A percentile compares a stretch with the other conserved stretches of the same genome.
Evolutionary conservation across 1,140 invertebrate genomes (phyloP).

Genomic region (Ceratosolen fusciceps): DNA sequence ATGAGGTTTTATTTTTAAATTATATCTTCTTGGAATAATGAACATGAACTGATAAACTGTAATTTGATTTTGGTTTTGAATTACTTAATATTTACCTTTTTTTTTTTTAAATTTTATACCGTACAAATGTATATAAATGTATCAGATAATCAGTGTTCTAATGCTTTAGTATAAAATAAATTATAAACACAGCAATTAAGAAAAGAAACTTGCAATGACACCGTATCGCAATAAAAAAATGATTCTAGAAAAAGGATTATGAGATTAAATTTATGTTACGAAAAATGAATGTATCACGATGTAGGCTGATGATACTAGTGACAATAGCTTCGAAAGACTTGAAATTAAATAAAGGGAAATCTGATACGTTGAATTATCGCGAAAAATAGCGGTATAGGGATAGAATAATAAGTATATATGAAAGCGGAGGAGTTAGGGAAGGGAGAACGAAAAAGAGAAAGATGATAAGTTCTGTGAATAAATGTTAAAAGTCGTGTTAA

Average conservation of each 20-base stretch:
- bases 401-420: slow-evolving; percentile 6
- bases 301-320: neutral
- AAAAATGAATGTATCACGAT: slow-evolving; percentile 5
- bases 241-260: slow-evolving; percentile 12
- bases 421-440: neutral
- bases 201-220: neutral
- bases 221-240: neutral
- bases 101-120: too few relatives aligned
- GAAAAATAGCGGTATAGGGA: slow-evolving; percentile 45
- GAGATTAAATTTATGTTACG: slow-evolving; percentile 23
- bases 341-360: slow-evolving; percentile 51
- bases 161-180: neutral
- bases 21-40: too few relatives aligned
- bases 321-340: slow-evolving; percentile 30
- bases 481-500: slow-evolving; percentile 47
- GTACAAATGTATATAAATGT: too few relatives aligned
- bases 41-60: too few relatives aligned
- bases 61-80: too few relatives aligned
- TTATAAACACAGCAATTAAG: neutral
- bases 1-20: too few relatives aligned
- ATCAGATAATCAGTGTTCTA: neutral
- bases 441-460: slow-evolving; percentile 19
- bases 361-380: slow-evolving; percentile 50
- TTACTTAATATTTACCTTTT: too few relatives aligned
- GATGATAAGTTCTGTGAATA: slow-evolving; percentile 30